These are phyloP conservation scores for Luehdorfia chinensis DNA, from an alignment of 1,140 invertebrate species.

Conservation along the genomic window DNA sequence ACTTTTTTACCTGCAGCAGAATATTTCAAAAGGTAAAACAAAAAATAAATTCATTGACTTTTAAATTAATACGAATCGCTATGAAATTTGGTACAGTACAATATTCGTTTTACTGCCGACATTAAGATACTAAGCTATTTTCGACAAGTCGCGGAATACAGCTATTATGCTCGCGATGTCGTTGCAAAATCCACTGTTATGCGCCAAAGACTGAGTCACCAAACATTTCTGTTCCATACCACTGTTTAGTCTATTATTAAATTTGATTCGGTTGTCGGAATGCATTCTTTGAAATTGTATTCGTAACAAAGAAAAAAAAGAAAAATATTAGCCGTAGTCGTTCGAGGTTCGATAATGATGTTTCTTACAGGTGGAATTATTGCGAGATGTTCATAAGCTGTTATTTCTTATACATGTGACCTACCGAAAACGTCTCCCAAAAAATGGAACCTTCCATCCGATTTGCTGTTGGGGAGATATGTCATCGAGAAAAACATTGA, in stretches of 20 bases:
- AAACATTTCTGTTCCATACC: slow-evolving; percentile 1
- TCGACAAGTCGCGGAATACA: neutral
- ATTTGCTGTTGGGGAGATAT: too few species aligned
- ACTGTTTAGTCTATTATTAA: slow-evolving; percentile 11
- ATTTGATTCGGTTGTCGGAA: slow-evolving; percentile 5
- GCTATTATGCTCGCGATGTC: slow-evolving; percentile 2
- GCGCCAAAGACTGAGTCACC: slow-evolving; percentile 13
- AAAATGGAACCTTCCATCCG: too few species aligned
- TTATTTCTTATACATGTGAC: too few species aligned
- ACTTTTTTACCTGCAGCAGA: too few species aligned
- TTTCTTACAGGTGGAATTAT: neutral
- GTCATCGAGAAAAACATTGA: too few species aligned
- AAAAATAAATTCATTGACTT: too few species aligned
- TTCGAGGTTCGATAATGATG: neutral
- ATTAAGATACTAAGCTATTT: neutral
- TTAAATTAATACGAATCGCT: too few species aligned
- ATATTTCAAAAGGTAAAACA: too few species aligned
- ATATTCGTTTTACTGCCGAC: too few species aligned
- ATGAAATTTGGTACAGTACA: neutral
- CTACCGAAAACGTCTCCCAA: too few species aligned
- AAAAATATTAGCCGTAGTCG: slow-evolving; percentile 3
- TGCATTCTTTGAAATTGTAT: slow-evolving; percentile 10
- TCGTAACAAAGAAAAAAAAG: neutral
- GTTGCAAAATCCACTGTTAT: slow-evolving; percentile 5
- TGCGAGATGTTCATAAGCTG: neutral